A percentile compares a stretch with the other conserved stretches of the same genome.
Conservation (phyloP, 2,797 vertebrate species). For the Apogon hyalosoma region DNA sequence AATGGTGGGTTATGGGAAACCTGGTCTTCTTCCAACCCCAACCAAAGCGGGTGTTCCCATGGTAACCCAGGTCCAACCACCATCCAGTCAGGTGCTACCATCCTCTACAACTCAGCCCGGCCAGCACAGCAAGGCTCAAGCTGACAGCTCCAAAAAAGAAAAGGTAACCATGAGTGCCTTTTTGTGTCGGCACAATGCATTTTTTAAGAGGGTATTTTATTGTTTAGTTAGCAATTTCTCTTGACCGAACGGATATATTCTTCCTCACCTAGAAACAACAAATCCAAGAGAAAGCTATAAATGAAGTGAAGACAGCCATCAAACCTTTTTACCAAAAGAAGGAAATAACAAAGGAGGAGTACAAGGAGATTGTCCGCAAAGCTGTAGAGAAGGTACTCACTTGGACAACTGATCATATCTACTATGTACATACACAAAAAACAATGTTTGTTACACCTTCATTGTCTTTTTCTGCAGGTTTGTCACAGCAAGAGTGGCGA, state of each 20-base stretch:
- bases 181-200: not conserved
- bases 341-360: conserved; percentile 98
- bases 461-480: conserved; percentile 79
- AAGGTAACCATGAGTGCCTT: conserved; percentile 83
- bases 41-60: conserved; percentile 72
- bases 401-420: not conserved
- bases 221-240: not conserved
- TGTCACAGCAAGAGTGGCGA: conserved; percentile 98
- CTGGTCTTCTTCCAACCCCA: conserved; percentile 84
- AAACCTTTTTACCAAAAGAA: conserved; percentile 99
- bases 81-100: conserved; percentile 81
- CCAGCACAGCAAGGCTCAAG: conserved; percentile 88
- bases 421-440: too few species aligned
- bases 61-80: conserved; percentile 78
- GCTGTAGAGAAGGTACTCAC: conserved; percentile 93
- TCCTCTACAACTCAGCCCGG: conserved; percentile 88
- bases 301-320: conserved; percentile 95
- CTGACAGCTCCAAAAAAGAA: conserved; percentile 96
- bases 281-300: conserved; percentile 94
- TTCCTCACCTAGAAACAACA: conserved; percentile 87
- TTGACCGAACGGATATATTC: not conserved
- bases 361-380: conserved; percentile 98
- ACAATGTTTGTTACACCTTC: not conserved
- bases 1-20: conserved; percentile 81
- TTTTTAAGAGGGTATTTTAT: not conserved